Evolutionary conservation across 2,888 invertebrate species (phyloP), one percentile per base, ranked within the genome.

Genomic region (Coleophora deauratella): DNA sequence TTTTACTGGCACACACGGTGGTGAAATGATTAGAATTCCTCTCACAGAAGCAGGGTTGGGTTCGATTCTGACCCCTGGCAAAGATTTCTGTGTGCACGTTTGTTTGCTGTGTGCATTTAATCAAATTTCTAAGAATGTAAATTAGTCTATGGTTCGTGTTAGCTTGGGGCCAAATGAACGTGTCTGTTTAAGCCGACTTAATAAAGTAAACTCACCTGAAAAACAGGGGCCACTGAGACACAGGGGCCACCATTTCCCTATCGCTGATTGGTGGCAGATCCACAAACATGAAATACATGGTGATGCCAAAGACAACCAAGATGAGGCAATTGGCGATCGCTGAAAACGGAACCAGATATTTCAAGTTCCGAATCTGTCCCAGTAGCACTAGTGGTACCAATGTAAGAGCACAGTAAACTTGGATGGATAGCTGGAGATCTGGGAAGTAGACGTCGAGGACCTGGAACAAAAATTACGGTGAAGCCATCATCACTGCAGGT

Each of bases 301-400:
- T 94, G 49, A 97, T 92, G 14, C 81, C 87, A 51, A 98, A 91
- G 0, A 95, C 93, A 0, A 89, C 66, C 0, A 93, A 80, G 62
- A 97, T 92, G 40, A 94, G 88, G 0, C 92, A 51, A 65, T 98
- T 98, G 36, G 98, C 98, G 13, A 95, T 64, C 35, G 93, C 89
- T 0, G 98, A 97, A 67, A 97, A 94, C 0, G 96, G 96, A 10
- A 98, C 95, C 50, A 98, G 76, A 57, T 90, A 91, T 66, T 92
- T 94, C 2, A 98, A 82, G 58, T 93, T 90, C 32, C 95, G 78
- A 42, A 95, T 90, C 65, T 92, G 92, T 41, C 91, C 90, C 42
- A 93, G 86, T 0, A 93, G 59, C 0, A 94, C 80, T 31, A 94
- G 72, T 0, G 94, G 93, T 0, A 93, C 71, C 11, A 93, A 69